Percentiles rank a stretch among this genome's conserved stretches.
These are phyloP conservation scores for Phymanthus crucifer DNA, from an alignment of 92 coral and sea anemone species.

Conservation along the genomic window DNA sequence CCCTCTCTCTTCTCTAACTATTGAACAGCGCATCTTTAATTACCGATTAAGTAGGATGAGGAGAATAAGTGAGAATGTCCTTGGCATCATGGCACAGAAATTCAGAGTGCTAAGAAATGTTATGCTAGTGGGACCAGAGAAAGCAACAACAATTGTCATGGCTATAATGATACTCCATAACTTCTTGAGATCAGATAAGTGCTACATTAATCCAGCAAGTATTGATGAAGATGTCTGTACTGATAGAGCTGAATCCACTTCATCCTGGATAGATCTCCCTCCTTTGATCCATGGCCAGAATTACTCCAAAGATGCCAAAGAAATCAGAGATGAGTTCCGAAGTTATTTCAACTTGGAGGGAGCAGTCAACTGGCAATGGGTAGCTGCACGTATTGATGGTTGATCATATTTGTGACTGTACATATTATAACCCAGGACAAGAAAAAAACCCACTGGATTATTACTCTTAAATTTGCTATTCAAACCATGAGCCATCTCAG, in stretches of 20 bases:
- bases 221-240: too few relatives aligned
- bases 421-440: too few relatives aligned
- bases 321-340: not conserved
- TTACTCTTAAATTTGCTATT: too few relatives aligned
- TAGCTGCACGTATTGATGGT: too few relatives aligned
- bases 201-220: not conserved
- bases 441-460: too few relatives aligned
- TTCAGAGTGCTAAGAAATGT: conserved; percentile 17
- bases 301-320: not conserved
- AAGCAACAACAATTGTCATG: conserved; percentile 9
- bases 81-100: conserved; percentile 36
- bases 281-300: not conserved
- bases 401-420: too few relatives aligned
- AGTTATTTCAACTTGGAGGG: not conserved
- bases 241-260: too few relatives aligned
- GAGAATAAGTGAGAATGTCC: conserved; percentile 30
- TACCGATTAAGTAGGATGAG: conserved; percentile 33
- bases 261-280: not conserved
- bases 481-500: too few relatives aligned
- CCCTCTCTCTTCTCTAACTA: conserved; percentile 18
- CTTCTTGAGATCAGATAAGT: not conserved
- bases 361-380: not conserved
- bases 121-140: not conserved
- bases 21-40: conserved; percentile 31
- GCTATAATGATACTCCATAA: conserved; percentile 15